Evolutionary conservation across 2,888 invertebrate genomes (phyloP).

Genomic region (Mesochorus sp.): DNA sequence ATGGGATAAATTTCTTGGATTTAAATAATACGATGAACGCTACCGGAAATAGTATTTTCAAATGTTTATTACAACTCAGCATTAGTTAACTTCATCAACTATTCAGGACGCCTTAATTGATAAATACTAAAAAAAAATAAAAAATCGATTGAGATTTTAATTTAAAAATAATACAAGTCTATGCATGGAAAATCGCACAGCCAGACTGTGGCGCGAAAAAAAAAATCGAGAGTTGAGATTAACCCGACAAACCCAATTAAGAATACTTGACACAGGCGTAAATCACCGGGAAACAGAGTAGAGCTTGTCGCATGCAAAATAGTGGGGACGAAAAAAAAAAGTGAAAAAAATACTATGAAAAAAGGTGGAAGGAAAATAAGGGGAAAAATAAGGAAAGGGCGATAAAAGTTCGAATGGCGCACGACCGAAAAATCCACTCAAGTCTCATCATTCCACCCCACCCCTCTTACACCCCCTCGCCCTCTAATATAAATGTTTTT

Average conservation of each 20-base stretch:
- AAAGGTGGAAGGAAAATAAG: slow-evolving; percentile 50
- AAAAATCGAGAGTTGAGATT: slow-evolving; percentile 55
- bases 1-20: no score
- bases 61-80: no score
- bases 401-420: slow-evolving; percentile 62
- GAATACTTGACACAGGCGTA: slow-evolving; percentile 69
- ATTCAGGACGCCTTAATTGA: no score
- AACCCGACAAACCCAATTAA: slow-evolving; percentile 73
- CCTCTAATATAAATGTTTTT: slow-evolving; percentile 51
- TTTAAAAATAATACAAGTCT: not conserved
- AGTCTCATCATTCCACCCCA: slow-evolving; percentile 1
- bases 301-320: slow-evolving; percentile 67
- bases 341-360: slow-evolving; percentile 11
- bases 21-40: no score
- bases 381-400: slow-evolving; percentile 58
- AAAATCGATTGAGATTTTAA: not conserved
- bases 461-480: slow-evolving; percentile 12
- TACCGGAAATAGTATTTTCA: no score
- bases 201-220: not conserved
- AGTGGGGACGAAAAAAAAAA: slow-evolving; percentile 42
- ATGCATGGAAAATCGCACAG: not conserved
- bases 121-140: no score
- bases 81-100: no score
- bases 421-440: slow-evolving; percentile 48
- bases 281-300: slow-evolving; percentile 71